A percentile compares a stretch with the other conserved stretches of the same genome.
Evolutionary conservation across 2,797 vertebrate genomes (phyloP).

Genomic region (Paedocypris micromegethes): DNA sequence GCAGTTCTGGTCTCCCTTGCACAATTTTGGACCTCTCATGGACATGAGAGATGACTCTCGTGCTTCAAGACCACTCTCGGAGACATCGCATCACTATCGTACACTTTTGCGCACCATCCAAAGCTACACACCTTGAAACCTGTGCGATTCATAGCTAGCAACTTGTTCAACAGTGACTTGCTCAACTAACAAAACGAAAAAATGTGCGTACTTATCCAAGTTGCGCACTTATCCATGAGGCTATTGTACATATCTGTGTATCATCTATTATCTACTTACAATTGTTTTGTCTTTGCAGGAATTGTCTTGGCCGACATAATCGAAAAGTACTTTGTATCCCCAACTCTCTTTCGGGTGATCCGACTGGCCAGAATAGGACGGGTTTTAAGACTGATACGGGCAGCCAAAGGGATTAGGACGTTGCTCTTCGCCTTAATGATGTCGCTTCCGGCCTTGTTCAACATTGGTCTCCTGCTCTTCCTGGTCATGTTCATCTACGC

Average conservation of each 20-base stretch:
- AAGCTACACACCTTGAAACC: no score
- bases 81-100: no score
- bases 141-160: no score
- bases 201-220: no score
- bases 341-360: slow-evolving; percentile 96
- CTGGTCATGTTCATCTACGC: slow-evolving; percentile 99
- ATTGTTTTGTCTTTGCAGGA: slow-evolving; percentile 67
- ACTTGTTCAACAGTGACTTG: no score
- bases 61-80: no score
- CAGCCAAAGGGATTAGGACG: slow-evolving; percentile 97
- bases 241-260: not conserved
- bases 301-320: slow-evolving; percentile 97
- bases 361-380: slow-evolving; percentile 94
- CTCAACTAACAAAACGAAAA: no score
- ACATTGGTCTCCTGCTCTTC: slow-evolving; percentile 93
- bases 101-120: no score
- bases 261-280: slow-evolving; percentile 44
- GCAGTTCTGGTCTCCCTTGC: no score
- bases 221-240: slow-evolving; percentile 3
- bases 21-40: no score
- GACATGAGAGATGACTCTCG: no score
- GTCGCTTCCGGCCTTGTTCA: slow-evolving; percentile 95
- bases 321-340: slow-evolving; percentile 97
- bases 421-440: slow-evolving; percentile 99
- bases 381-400: slow-evolving; percentile 90